Base-by-base conservation (phyloP, 2,888 invertebrate species). In the Thecocarcelia acutangulata region DNA sequence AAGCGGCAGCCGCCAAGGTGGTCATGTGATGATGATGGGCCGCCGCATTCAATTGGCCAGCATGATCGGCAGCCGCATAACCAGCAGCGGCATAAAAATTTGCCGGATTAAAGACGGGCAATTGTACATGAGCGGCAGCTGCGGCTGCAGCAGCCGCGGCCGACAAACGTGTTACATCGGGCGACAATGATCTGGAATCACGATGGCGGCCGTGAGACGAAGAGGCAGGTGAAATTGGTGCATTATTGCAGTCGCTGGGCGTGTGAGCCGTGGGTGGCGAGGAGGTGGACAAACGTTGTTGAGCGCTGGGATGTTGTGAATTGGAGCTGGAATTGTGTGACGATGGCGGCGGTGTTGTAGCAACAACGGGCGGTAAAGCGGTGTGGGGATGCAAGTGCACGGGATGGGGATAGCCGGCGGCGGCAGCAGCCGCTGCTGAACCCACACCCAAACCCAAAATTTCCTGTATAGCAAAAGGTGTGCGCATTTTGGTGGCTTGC, bases 1-100 rank as follows among this genome's bases (percentile, higher is more conserved):
- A 90, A 44, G 90, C 90, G 13, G 90, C 90, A 5, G 90, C 90
- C 13, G 90, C 90, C 79, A 90, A 79, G 11, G 90, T 90, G 15
- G 90, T 91, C 90, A 90, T 90, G 75, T 90, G 90, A 84, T 90
- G 90, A 70, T 90, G 90, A 86, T 91, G 91, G 15, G 91, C 90
- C 9, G 90, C 90, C 6, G 87, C 90, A 84, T 87, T 88, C 46
- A 90, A 86, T 74, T 88, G 87, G 50, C 85, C 85, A 40, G 89
- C 90, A 75, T 90, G 90, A 59, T 90, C 90, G 3, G 89, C 89
- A 11, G 76, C 80, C 2, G 80, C 76, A 84, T 90, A 90, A 59
- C 90, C 90, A 84, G 90, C 90, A 81, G 90, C 91, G 6, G 90
- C 91, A 85, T 90, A 90, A 79, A 90, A 90, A 79, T 90, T 89